Evolutionary conservation across 2,113 vertebrate species (phyloP).

Genomic region (Tenrec ecaudatus): DNA sequence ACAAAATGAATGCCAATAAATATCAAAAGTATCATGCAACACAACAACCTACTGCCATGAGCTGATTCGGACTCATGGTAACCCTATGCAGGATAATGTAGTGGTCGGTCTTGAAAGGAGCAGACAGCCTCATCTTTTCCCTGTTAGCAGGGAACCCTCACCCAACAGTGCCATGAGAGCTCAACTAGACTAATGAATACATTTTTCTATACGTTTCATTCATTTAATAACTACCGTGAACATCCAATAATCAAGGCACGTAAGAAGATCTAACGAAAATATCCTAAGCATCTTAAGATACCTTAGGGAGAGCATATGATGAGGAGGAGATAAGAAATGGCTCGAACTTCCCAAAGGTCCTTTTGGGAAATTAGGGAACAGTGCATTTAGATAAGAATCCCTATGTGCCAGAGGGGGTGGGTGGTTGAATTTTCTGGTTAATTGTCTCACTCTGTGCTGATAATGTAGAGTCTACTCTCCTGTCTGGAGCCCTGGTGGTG

Average conservation of each 20-base stretch:
- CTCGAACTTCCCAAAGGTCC: neutral
- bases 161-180: no score
- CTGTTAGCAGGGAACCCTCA: no score
- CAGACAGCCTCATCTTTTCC: no score
- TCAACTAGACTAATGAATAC: neutral
- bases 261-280: constrained; percentile 25
- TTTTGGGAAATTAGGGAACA: constrained; percentile 33
- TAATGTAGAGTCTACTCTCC: neutral
- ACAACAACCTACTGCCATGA: no score
- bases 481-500: neutral
- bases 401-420: neutral
- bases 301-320: neutral
- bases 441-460: neutral
- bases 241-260: constrained; percentile 19
- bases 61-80: no score
- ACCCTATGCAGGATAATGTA: no score
- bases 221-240: neutral
- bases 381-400: constrained; percentile 14
- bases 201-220: constrained; percentile 50
- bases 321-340: constrained; percentile 30
- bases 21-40: neutral
- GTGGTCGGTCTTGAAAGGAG: no score
- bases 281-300: neutral
- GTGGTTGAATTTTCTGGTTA: constrained; percentile 1
- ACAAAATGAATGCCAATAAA: neutral